A percentile compares a stretch with the other conserved stretches of the same genome.
Evolutionary conservation across 2,113 vertebrate species (phyloP).

Genomic region (Grus americana): DNA sequence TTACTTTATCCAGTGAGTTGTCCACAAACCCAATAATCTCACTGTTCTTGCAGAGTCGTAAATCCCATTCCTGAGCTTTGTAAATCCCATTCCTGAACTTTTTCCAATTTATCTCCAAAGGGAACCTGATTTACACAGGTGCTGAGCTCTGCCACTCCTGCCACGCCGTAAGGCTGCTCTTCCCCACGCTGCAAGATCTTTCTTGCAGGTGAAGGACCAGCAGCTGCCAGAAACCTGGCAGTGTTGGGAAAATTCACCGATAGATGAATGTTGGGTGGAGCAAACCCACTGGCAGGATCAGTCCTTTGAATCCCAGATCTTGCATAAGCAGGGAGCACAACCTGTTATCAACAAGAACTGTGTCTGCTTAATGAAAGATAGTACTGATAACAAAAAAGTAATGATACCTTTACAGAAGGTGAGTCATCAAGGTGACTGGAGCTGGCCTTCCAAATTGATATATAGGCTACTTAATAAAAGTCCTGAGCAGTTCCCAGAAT

Average conservation of each 20-base stretch:
- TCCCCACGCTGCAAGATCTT: neutral
- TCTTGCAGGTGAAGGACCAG: neutral
- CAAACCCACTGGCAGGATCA: neutral
- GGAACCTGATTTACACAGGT: neutral
- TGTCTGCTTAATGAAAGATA: neutral
- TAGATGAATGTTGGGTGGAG: neutral
- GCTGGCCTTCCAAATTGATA: neutral
- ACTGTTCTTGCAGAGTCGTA: neutral
- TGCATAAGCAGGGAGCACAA: neutral
- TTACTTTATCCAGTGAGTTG: neutral
- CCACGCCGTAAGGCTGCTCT: neutral
- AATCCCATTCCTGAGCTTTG: neutral
- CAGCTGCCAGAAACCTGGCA: neutral
- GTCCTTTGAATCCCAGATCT: neutral
- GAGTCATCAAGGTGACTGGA: neutral
- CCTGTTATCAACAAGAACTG: neutral
- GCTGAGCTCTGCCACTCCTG: neutral
- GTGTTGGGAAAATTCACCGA: neutral
- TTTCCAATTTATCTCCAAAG: neutral
- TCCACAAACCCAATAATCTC: neutral
- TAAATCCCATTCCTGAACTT: neutral
- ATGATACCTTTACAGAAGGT: neutral
- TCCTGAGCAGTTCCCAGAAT: neutral
- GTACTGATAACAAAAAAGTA: neutral
- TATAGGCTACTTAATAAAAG: neutral